Evolutionary conservation across 2,113 vertebrate genomes (phyloP).

Genomic region (Spea bombifrons): DNA sequence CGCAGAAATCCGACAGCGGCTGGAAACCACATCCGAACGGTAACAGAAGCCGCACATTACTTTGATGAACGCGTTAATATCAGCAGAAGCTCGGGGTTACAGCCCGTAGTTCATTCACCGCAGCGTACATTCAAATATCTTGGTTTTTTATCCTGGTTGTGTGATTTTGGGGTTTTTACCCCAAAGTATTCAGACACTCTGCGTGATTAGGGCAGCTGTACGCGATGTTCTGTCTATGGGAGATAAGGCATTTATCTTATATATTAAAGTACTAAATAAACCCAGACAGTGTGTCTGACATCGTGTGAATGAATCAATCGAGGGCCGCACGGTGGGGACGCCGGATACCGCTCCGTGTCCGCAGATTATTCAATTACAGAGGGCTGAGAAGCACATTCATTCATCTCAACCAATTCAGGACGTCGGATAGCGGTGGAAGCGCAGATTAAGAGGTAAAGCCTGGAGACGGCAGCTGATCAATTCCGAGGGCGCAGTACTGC

Average conservation of each 20-base stretch:
- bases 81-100: too few relatives aligned
- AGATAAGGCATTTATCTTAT: background rate
- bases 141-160: too few relatives aligned
- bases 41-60: too few relatives aligned
- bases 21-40: too few relatives aligned
- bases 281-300: slow-evolving; percentile 77
- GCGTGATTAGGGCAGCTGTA: too few relatives aligned
- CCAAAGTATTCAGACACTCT: too few relatives aligned
- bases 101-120: too few relatives aligned
- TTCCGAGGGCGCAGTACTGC: background rate
- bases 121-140: too few relatives aligned
- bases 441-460: background rate
- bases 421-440: background rate
- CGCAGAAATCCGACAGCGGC: too few relatives aligned
- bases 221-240: too few relatives aligned
- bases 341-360: slow-evolving; percentile 64
- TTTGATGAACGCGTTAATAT: too few relatives aligned
- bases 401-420: slow-evolving; percentile 51
- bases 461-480: background rate
- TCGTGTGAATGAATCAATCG: slow-evolving; percentile 73
- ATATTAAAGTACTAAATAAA: slow-evolving; percentile 71
- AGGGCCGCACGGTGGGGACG: slow-evolving; percentile 66
- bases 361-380: slow-evolving; percentile 76
- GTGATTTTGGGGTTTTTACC: too few relatives aligned
- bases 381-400: slow-evolving; percentile 57